Evolutionary conservation across 2,797 vertebrate genomes (phyloP).

Genomic region (Acanthurus tractus): DNA sequence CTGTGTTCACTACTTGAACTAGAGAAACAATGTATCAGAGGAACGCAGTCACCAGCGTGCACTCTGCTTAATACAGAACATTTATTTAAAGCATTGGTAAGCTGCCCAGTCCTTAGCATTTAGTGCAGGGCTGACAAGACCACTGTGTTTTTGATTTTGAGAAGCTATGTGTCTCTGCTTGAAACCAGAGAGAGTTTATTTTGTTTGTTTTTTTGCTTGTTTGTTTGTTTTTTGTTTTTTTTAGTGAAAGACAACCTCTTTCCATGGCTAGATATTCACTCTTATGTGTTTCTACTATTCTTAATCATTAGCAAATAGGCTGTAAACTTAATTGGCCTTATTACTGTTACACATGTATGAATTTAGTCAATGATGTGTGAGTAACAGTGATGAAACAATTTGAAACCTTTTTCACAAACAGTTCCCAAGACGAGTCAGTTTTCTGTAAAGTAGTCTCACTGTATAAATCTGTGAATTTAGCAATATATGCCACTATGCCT

Average conservation of each 20-base stretch:
- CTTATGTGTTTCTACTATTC: constrained; percentile 27
- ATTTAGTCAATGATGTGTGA: constrained; percentile 64
- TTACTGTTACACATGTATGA: constrained; percentile 42
- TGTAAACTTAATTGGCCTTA: constrained; percentile 59
- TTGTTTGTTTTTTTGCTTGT: neutral
- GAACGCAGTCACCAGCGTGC: constrained; percentile 49
- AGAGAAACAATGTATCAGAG: constrained; percentile 55
- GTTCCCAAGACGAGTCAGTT: neutral
- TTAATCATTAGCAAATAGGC: constrained; percentile 54
- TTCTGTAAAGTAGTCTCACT: neutral
- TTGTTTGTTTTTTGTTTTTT: too few species aligned
- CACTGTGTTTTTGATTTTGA: constrained; percentile 59
- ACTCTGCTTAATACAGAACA: constrained; percentile 54
- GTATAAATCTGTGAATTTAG: constrained; percentile 4
- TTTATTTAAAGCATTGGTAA: constrained; percentile 60
- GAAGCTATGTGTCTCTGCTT: constrained; percentile 32
- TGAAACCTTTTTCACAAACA: constrained; percentile 31
- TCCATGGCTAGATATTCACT: constrained; percentile 44
- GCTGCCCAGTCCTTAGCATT: constrained; percentile 47
- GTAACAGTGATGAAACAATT: constrained; percentile 48
- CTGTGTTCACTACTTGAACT: constrained; percentile 63
- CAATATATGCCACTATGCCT: neutral
- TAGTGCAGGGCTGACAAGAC: constrained; percentile 31
- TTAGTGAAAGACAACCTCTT: constrained; percentile 27
- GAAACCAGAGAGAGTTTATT: constrained; percentile 27